Base-by-base conservation (phyloP, 1,140 invertebrate species). In the Rhagoletis zephyria region DNA sequence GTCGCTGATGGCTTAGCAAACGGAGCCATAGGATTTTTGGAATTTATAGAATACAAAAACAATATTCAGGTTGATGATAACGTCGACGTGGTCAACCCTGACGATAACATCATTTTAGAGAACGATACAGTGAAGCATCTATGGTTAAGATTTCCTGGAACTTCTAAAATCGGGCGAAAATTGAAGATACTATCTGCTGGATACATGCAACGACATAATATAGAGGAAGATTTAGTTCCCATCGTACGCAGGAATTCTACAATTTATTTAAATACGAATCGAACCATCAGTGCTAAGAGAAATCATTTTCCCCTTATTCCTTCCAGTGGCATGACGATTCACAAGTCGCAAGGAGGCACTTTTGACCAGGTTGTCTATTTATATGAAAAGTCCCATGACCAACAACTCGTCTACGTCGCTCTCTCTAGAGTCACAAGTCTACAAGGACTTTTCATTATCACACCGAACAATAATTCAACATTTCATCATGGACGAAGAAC, bases 321-420 rank as follows among this genome's bases (percentile, higher is more conserved):
- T 1, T 93, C 94, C 48, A 95, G 94, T 90, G 92, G 92, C 2
- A 93, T 94, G 90, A 94, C 93, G 9, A 94, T 94, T 60, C 94
- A 94, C 88, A 94, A 95, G 87, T 87, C 90, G 1, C 91, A 92
- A 88, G 91, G 92, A 16, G 91, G 90, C 89, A 89, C 91, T 40
- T 88, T 91, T 85, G 77, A 89, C 10, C n/a, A 85, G 42, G 42
- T 87, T 59, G 90, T 87, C 5, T 87, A 87, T 67, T 16, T 67
- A 67, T 87, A 87, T 45, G 30, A 40, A 67, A 16, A 45, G 4
- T 9, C 4, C 6, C 86, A 87, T 42, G 9, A 5, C 7, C n/a
- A 16, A 19, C 12, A 70, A 87, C 45, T 87, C 19, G 60, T 87
- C 7, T 87, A 87, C 64, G 86, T 87, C 12, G 86, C 86, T 67